These are phyloP conservation scores for Venturia canescens DNA, from an alignment of 1,140 invertebrate species.

Conservation along the genomic window DNA sequence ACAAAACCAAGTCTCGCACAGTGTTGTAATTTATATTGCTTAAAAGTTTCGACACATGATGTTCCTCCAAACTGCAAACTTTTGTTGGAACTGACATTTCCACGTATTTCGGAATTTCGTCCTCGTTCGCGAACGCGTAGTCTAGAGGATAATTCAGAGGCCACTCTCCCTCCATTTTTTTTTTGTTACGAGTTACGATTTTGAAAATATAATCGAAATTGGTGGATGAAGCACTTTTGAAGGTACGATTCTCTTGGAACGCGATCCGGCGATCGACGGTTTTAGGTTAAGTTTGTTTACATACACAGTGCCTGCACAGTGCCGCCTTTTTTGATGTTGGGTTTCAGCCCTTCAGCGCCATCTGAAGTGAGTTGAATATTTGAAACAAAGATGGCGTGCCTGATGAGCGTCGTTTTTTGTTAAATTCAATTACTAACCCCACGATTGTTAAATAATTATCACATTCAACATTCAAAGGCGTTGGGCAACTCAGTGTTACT, in stretches of 20 bases:
- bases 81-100: not conserved
- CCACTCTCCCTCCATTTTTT: not conserved
- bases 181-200: not conserved
- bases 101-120: not conserved
- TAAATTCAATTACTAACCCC: too few species aligned
- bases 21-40: not conserved
- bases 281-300: not conserved
- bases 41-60: not conserved
- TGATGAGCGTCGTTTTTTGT: too few species aligned
- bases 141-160: not conserved
- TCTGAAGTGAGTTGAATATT: too few species aligned
- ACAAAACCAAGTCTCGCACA: constrained; percentile 35
- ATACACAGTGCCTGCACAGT: too few species aligned
- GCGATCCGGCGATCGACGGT: not conserved
- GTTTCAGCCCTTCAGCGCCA: too few species aligned
- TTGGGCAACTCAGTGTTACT: too few species aligned
- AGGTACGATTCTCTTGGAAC: too few species aligned
- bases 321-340: too few species aligned
- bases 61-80: not conserved
- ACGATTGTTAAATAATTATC: too few species aligned
- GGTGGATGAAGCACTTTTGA: not conserved
- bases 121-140: not conserved
- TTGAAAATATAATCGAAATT: not conserved
- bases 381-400: too few species aligned
- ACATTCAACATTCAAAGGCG: too few species aligned